phyloP scores from a whole-genome alignment of 2,113 vertebrate species.

The Campylomormyrus numenius region DNA sequence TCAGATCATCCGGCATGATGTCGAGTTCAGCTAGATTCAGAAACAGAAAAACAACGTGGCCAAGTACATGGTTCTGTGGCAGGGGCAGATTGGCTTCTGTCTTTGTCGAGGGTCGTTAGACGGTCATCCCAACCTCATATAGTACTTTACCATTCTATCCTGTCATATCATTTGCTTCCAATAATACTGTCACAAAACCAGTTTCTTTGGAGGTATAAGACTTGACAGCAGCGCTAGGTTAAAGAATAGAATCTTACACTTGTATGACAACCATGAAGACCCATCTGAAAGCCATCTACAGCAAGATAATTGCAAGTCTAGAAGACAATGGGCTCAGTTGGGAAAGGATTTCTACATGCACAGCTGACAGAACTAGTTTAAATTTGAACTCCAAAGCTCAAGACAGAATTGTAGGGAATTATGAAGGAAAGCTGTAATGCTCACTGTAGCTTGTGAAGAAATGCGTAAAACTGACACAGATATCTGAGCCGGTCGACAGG shows the following conservation, averaged over 20 bases:
- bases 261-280: background rate
- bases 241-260: background rate
- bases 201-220: background rate
- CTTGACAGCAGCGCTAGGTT: background rate
- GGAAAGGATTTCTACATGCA: background rate
- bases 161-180: background rate
- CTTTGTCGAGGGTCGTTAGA: background rate
- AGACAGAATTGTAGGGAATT: background rate
- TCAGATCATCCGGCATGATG: background rate
- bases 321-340: background rate
- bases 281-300: background rate
- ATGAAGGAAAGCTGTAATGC: background rate
- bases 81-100: background rate
- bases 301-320: background rate
- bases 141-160: background rate
- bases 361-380: background rate
- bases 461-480: background rate
- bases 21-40: background rate
- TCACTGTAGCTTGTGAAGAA: background rate
- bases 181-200: background rate
- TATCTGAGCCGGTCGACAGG: background rate
- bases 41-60: background rate
- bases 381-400: background rate
- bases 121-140: background rate
- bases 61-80: background rate